phyloP scores from a whole-genome alignment of 2,888 invertebrate species.

The Diarsia mendica region DNA sequence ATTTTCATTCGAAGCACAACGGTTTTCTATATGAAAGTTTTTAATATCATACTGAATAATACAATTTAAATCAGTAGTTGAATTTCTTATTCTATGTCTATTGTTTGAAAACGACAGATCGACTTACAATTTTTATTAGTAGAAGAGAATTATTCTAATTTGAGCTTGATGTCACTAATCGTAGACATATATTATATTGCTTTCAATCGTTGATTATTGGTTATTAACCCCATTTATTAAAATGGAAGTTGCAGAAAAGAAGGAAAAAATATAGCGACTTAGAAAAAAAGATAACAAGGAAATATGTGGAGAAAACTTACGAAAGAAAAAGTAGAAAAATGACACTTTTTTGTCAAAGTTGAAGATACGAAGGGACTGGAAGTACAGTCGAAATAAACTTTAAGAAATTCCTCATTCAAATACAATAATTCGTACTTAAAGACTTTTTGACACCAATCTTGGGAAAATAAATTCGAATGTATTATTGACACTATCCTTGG shows the following conservation, averaged over 20 bases:
- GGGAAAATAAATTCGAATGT: background rate
- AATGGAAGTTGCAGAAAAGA: conserved; percentile 56
- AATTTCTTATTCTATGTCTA: conserved; percentile 54
- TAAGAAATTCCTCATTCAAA: conserved; percentile 65
- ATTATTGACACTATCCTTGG: background rate
- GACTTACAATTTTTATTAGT: conserved; percentile 73
- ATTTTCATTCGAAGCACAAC: conserved; percentile 45
- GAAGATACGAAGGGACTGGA: conserved; percentile 73
- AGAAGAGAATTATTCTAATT: conserved; percentile 81
- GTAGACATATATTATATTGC: conserved; percentile 79
- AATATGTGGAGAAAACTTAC: conserved; percentile 55
- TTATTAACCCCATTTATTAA: conserved; percentile 58
- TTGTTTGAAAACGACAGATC: conserved; percentile 55
- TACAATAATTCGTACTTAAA: conserved; percentile 18
- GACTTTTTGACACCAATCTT: conserved; percentile 16
- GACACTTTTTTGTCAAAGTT: conserved; percentile 82
- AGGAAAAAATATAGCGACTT: conserved; percentile 53
- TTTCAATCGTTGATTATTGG: conserved; percentile 81
- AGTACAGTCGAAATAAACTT: conserved; percentile 63
- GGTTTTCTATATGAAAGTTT: conserved; percentile 17
- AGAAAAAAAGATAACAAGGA: conserved; percentile 61
- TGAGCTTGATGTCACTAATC: conserved; percentile 83
- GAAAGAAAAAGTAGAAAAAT: conserved; percentile 59
- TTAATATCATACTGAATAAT: conserved; percentile 34
- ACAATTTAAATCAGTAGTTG: conserved; percentile 49